These are phyloP conservation scores for Drosophila fuyamai DNA, from an alignment of 1,140 invertebrate genomes.

Conservation along the genomic window DNA sequence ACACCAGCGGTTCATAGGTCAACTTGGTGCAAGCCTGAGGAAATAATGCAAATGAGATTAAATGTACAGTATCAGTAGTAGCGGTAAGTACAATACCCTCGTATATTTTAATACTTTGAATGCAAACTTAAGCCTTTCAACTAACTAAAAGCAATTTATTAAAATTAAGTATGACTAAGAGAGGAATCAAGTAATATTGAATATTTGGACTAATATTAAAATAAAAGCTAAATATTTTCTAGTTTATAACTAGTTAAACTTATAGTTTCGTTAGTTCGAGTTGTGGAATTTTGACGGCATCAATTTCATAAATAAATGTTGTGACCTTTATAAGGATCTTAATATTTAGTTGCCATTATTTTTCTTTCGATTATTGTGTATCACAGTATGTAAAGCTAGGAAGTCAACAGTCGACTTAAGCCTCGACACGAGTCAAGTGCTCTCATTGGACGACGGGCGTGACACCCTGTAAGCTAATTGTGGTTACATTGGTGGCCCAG, in stretches of 20 bases:
- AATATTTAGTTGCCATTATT: not conserved
- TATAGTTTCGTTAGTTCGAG: no score
- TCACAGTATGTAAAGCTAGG: not conserved
- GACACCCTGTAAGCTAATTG: conserved; percentile 20
- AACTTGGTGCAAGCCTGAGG: conserved; percentile 73
- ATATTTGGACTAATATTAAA: no score
- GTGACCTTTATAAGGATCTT: no score
- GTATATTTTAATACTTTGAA: no score
- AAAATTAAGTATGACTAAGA: no score
- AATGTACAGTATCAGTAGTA: not conserved
- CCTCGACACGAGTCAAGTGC: conserved; percentile 37
- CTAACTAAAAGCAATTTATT: no score
- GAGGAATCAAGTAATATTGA: no score
- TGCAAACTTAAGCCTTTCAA: not conserved
- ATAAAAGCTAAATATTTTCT: no score
- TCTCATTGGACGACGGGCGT: conserved; percentile 33
- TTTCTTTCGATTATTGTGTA: not conserved
- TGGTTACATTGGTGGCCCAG: conserved; percentile 16
- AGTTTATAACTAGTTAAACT: no score
- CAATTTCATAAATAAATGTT: no score
- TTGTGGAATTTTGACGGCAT: no score
- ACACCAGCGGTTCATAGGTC: conserved; percentile 80
- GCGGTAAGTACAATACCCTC: not conserved
- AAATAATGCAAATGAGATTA: conserved; percentile 11
- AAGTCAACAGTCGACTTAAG: conserved; percentile 39